Percentiles rank a stretch among this genome's conserved stretches.
These are phyloP conservation scores for Stegana nigrithorax DNA, from an alignment of 2,888 invertebrate species.

Conservation along the genomic window DNA sequence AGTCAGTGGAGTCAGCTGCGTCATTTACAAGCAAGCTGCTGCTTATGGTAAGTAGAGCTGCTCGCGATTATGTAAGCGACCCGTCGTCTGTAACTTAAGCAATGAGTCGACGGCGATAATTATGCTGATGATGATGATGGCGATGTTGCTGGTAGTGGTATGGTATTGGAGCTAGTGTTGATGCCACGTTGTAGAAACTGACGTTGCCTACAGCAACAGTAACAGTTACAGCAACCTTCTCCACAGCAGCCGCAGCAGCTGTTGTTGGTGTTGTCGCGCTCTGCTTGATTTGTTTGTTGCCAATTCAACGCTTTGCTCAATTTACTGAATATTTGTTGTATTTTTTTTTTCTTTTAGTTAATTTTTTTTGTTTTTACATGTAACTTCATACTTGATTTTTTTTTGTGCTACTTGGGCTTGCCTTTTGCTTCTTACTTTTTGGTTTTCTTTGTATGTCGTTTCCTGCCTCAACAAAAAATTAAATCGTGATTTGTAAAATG, in stretches of 20 bases:
- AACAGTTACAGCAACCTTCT: slow-evolving; percentile 30
- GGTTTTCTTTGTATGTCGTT: neutral
- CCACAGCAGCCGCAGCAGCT: slow-evolving; percentile 8
- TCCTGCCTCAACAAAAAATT: slow-evolving; percentile 41
- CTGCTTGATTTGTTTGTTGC: slow-evolving; percentile 57
- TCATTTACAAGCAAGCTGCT: too few species aligned
- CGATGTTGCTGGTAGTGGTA: too few species aligned
- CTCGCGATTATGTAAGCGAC: slow-evolving; percentile 41
- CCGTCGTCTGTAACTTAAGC: slow-evolving; percentile 42
- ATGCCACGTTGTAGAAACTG: too few species aligned
- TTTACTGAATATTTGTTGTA: neutral
- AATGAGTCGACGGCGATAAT: too few species aligned
- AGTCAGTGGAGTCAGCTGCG: neutral
- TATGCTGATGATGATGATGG: too few species aligned
- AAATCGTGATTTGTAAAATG: slow-evolving; percentile 62
- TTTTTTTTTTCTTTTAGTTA: neutral
- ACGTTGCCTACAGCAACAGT: too few species aligned
- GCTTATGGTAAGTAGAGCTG: slow-evolving; percentile 1
- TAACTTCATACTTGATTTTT: too few species aligned
- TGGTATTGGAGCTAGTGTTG: too few species aligned
- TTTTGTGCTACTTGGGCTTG: slow-evolving; percentile 19
- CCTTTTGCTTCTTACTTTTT: neutral
- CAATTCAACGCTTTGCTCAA: slow-evolving; percentile 52
- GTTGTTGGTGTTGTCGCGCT: slow-evolving; percentile 20
- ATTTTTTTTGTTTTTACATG: neutral